phyloP scores from a whole-genome alignment of 1,140 invertebrate species.

The Goniozus legneri region DNA sequence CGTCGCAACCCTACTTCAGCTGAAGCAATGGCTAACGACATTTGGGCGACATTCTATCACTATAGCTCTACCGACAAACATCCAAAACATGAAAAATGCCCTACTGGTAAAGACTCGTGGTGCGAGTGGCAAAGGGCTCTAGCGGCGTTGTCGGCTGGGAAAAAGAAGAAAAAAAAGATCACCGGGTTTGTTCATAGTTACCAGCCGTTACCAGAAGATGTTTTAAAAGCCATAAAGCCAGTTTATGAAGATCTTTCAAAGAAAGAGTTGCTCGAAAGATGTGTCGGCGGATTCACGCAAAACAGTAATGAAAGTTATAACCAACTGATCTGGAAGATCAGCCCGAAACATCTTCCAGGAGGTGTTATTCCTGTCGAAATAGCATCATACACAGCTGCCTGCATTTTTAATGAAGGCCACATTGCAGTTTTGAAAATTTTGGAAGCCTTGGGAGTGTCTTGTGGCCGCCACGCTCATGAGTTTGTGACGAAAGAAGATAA shows the following conservation, averaged over 20 bases:
- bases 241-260: constrained; percentile 4
- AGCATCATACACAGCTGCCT: constrained; percentile 2
- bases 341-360: constrained; percentile 1
- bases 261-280: background rate
- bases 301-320: constrained; percentile 12
- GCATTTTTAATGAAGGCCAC: constrained; percentile 9
- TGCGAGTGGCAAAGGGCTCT: constrained; percentile 6
- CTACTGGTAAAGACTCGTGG: background rate
- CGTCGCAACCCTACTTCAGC: constrained; percentile 3
- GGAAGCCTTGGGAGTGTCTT: constrained; percentile 3
- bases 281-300: constrained; percentile 5
- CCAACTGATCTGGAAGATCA: constrained; percentile 9
- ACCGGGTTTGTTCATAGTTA: background rate
- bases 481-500: constrained; percentile 1
- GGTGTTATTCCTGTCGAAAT: constrained; percentile 7
- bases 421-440: constrained; percentile 1
- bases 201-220: background rate
- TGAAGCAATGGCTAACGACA: constrained; percentile 4
- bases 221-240: constrained; percentile 1
- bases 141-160: too few relatives aligned
- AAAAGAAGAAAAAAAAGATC: background rate
- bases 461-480: background rate
- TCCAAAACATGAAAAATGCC: constrained; percentile 15
- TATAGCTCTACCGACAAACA: constrained; percentile 16
- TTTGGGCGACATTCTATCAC: constrained; percentile 7